These are phyloP conservation scores for Gortyna flavago DNA, from an alignment of 2,888 invertebrate species.

Conservation along the genomic window DNA sequence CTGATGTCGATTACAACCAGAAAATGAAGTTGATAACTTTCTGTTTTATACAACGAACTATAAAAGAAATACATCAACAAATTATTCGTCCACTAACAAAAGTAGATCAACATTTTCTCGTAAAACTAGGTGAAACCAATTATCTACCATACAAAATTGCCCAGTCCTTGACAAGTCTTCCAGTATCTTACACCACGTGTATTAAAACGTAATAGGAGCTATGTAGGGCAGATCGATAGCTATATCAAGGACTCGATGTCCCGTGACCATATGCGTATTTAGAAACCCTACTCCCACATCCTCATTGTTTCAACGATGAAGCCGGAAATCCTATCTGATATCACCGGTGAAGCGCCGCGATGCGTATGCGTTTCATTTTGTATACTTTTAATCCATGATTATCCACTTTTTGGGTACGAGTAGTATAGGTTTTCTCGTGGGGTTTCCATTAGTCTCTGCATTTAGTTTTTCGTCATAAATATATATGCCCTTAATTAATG, in stretches of 20 bases:
- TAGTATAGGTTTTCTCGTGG: background rate
- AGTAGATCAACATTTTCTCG: background rate
- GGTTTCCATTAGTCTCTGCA: no score
- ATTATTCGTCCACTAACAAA: background rate
- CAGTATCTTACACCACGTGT: background rate
- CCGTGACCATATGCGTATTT: conserved; percentile 26
- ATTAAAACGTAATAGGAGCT: conserved; percentile 11
- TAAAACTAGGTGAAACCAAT: conserved; percentile 40
- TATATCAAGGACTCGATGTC: conserved; percentile 30
- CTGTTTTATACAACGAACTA: background rate
- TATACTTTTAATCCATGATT: conserved; percentile 5
- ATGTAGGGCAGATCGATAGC: conserved; percentile 52
- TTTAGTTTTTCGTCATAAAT: background rate
- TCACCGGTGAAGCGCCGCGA: background rate
- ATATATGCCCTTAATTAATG: background rate
- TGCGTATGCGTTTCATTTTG: conserved; percentile 12
- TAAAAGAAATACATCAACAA: background rate
- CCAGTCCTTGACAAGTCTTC: conserved; percentile 22
- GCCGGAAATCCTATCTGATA: conserved; percentile 16
- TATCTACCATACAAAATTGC: conserved; percentile 30
- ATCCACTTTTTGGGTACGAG: background rate
- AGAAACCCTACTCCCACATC: conserved; percentile 9
- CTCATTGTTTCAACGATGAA: background rate
- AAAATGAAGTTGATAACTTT: background rate
- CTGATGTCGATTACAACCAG: background rate